Base-by-base conservation (phyloP, 92 coral and sea anemone species). In the Phenganax marumi region DNA sequence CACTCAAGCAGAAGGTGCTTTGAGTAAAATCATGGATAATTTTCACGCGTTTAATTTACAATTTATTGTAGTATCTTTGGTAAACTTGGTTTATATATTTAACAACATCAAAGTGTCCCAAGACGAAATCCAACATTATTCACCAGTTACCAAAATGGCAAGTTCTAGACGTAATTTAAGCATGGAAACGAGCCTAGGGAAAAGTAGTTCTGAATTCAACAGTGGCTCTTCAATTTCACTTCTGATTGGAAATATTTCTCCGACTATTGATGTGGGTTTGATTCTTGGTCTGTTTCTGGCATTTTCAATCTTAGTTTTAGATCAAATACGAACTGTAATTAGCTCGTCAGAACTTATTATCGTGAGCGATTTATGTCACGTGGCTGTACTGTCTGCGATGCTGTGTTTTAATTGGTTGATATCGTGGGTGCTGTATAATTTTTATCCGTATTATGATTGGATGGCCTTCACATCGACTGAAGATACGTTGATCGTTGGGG, bases 341-440 rank as follows among this genome's bases (percentile, higher is more conserved):
- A 39, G 43, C 33, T 77, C 52, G 81, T 56, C 70, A 3, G 69
- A 77, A 47, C 70, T 77, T 21, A 21, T 56, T 14, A 56, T 26
- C 8, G 70, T 43, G n/a, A 47, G 23, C 70, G 64, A 26, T 33
- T 26, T 77, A 39, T 77, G 64, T 77, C 70, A 77, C 16, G 54
- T 77, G 52, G 60, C 60, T 12, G 16, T 77, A 11, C 39, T 77
- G 13, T 56, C 43, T 39, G 54, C 33, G 10, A 77, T 77, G 81
- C 54, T 77, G 81, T 77, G 21, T 26, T 60, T 47, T 57, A 77
- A 77, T 60, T 77, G 81, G 81, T 57, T 60, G 8, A 77, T 77
- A 16, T 50, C 81, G 9, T 77, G 81, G 81, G 62, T 77, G 17
- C 43, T 77, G 50, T 77, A 57, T 77, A 60, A 77, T 33, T 77